Percentiles rank a stretch among this genome's conserved stretches.
Evolutionary conservation across 2,797 vertebrate species (phyloP).

Genomic region (Oreortyx pictus): DNA sequence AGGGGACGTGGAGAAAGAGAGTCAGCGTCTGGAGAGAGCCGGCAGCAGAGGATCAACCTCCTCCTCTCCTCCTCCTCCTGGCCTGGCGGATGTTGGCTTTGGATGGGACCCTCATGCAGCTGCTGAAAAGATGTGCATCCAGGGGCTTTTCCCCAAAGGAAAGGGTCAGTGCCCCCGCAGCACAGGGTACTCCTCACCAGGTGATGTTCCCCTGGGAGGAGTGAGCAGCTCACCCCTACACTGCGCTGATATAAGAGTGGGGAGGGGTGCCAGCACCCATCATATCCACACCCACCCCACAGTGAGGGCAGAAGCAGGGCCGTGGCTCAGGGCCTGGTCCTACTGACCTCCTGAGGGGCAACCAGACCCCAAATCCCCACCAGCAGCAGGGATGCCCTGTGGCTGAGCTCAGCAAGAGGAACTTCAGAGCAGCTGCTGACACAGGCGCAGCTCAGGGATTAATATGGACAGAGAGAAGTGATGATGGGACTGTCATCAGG

Average conservation of each 20-base stretch:
- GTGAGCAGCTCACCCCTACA: fast-evolving
- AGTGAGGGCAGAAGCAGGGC: fast-evolving
- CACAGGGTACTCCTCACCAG: fast-evolving
- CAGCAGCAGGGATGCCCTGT: fast-evolving
- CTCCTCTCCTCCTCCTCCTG: not conserved
- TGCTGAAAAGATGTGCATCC: slow-evolving; percentile 11
- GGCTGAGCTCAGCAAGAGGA: not conserved
- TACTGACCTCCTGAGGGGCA: not conserved
- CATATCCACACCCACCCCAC: fast-evolving
- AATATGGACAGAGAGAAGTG: slow-evolving; percentile 30
- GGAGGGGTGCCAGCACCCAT: fast-evolving
- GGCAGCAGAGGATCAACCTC: not conserved
- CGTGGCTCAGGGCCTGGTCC: not conserved
- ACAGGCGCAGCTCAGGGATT: not conserved
- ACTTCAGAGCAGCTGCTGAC: not conserved
- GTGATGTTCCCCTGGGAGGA: no score
- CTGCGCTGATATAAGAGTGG: fast-evolving
- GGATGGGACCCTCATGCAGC: slow-evolving; percentile 50
- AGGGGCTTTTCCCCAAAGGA: not conserved
- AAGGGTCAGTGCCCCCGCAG: fast-evolving
- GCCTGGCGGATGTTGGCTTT: slow-evolving; percentile 76
- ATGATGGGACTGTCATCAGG: slow-evolving; percentile 3
- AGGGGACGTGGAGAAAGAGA: slow-evolving; percentile 1
- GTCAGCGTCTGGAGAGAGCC: not conserved
- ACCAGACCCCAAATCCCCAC: not conserved